Conservation (phyloP, 2,113 vertebrate species). For the Phoxinus phoxinus region DNA sequence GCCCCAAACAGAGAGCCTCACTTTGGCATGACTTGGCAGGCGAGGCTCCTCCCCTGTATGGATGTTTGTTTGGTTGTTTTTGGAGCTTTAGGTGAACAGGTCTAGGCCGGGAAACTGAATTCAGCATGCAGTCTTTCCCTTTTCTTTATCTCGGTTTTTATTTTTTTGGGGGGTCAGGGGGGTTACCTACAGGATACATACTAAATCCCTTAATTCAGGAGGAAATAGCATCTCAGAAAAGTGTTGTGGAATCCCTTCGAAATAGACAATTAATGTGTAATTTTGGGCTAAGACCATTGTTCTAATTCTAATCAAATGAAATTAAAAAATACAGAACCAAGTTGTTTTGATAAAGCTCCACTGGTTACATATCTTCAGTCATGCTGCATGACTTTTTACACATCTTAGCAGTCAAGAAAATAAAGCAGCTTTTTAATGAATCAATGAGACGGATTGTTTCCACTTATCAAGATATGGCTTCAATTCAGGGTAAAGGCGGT, state of each 20-base stretch:
- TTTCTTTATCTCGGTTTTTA: background rate
- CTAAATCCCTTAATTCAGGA: slow-evolving; percentile 23
- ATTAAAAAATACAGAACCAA: background rate
- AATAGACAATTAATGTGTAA: background rate
- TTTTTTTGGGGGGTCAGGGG: background rate
- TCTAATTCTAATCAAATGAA: background rate
- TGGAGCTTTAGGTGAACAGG: slow-evolving; percentile 61
- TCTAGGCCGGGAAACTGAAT: slow-evolving; percentile 40
- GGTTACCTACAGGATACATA: background rate
- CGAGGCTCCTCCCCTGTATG: slow-evolving; percentile 40
- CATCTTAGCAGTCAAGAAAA: background rate
- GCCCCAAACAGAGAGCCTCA: slow-evolving; percentile 65
- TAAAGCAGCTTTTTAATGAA: slow-evolving; percentile 34
- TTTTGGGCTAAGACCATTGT: background rate
- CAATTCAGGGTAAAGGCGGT: slow-evolving; percentile 37
- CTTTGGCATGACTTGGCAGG: slow-evolving; percentile 64
- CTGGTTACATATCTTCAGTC: background rate
- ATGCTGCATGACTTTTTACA: background rate
- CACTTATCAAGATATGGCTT: slow-evolving; percentile 51
- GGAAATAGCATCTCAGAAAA: background rate
- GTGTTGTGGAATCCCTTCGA: background rate
- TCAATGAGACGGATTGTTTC: slow-evolving; percentile 44
- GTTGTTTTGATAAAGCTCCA: background rate
- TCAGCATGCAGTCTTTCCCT: slow-evolving; percentile 4
- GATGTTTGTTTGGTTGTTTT: slow-evolving; percentile 66